Base-by-base conservation (phyloP, 2,113 vertebrate genomes). In the Zosterops hypoxanthus region DNA sequence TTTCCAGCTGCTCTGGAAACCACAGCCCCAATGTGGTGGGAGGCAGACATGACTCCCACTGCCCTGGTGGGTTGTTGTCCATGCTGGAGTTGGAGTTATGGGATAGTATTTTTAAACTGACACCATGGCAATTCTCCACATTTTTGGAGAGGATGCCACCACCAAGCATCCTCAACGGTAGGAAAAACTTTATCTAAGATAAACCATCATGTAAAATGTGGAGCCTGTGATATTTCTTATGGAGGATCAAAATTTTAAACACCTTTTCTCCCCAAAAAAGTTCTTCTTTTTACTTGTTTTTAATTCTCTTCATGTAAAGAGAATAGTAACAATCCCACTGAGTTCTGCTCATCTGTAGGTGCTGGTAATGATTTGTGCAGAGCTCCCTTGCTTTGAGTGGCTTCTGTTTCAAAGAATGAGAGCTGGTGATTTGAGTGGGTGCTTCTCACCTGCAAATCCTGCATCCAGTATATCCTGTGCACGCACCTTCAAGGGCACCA, bases 11-110 rank as follows among this genome's bases (percentile, higher is more conserved):
- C 41, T 73, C 65, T 82, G 69, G 55, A 87, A 69, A 39, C 36
- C 64, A 25, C 1, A 5, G 33, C 19, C 25, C 14, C 63, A 60
- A 13, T 0, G 0, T 25, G 33, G 20, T 36, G 63, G 53, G 52
- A 73, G 64, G 55, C 31, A 73, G 16, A 13, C 9, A 16, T 47
- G 24, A 36, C 16, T 5, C 12, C 29, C 0, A 0, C n/a, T 65
- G 28, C n/a, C 24, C 25, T 31, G 12, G 8, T 50, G 50, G 9
- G 9, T 23, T 66, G 17, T 18, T 59, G 13, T 17, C 33, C 8
- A 0, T 68, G 39, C 24, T 73, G 69, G 56, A 69, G 17, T 13
- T 47, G 31, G 33, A 66, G 22, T 59, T 61, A 65, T 1, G 33
- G 42, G 15, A 14, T 14, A 71, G 26, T 4, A 19, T 63, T 61